Conservation (phyloP, 1,140 invertebrate genomes). For the Bombus confusus region DNA sequence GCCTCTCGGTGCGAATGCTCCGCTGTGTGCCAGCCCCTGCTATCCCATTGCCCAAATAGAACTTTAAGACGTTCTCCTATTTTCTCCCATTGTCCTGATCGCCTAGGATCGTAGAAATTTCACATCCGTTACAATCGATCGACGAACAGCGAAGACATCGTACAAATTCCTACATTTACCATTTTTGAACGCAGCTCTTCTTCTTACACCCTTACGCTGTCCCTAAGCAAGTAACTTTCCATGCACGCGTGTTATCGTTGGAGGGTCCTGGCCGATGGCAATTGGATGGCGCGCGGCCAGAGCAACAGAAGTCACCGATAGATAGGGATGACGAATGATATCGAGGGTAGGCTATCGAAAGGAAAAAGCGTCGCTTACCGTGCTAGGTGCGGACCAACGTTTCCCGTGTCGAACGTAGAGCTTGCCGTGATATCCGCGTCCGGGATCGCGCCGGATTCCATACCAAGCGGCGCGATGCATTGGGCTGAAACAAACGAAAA, state of each 20-base stretch:
- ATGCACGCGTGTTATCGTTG: neutral
- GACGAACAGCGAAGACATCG: neutral
- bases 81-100: neutral
- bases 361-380: conserved; percentile 82
- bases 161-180: neutral
- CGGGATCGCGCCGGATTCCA: conserved; percentile 88
- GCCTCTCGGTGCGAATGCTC: too few relatives aligned
- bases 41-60: too few relatives aligned
- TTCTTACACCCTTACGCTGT: neutral
- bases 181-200: neutral
- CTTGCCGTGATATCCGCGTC: conserved; percentile 88
- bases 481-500: conserved; percentile 83
- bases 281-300: conserved; percentile 25
- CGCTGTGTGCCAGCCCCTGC: too few relatives aligned
- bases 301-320: conserved; percentile 59
- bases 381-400: conserved; percentile 88
- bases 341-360: conserved; percentile 39
- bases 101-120: neutral
- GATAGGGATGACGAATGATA: conserved; percentile 60
- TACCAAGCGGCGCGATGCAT: conserved; percentile 87
- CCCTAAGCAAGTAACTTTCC: neutral
- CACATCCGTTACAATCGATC: neutral
- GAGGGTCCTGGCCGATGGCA: conserved; percentile 6
- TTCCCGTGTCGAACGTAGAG: conserved; percentile 88
- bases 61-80: neutral